A percentile compares a stretch with the other conserved stretches of the same genome.
phyloP scores from a whole-genome alignment of 1,140 invertebrate genomes.

The Drosophila navojoa region DNA sequence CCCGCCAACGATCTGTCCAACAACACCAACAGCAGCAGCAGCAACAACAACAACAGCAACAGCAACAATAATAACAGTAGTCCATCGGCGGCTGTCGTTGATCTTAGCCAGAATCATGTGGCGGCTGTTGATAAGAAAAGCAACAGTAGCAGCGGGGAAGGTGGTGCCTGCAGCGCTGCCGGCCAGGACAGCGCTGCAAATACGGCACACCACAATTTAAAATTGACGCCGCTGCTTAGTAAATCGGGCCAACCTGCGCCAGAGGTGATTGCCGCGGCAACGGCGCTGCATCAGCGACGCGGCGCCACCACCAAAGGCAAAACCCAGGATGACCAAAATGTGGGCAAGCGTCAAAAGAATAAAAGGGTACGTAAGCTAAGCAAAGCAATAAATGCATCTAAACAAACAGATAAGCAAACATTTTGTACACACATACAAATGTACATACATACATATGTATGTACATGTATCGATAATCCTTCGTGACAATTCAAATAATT shows the following conservation, averaged over 20 bases:
- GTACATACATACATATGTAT: no score
- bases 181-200: conserved; percentile 6
- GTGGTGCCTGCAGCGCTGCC: background rate
- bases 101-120: conserved; percentile 43
- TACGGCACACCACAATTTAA: conserved; percentile 32
- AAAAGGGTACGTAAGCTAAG: conserved; percentile 65
- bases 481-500: no score
- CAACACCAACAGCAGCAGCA: conserved; percentile 10
- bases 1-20: conserved; percentile 15
- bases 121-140: conserved; percentile 24
- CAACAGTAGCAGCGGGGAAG: background rate
- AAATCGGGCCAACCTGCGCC: conserved; percentile 19
- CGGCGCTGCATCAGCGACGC: conserved; percentile 33
- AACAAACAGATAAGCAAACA: no score
- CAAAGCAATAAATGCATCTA: no score
- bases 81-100: conserved; percentile 9
- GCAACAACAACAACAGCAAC: conserved; percentile 8
- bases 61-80: conserved; percentile 8
- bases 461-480: no score
- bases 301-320: conserved; percentile 69
- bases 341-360: conserved; percentile 73
- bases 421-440: no score
- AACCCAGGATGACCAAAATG: conserved; percentile 73
- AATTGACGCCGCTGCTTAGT: conserved; percentile 36
- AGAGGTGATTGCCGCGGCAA: conserved; percentile 25